Conservation (phyloP, 2,113 vertebrate genomes). For the Philantomba maxwellii region DNA sequence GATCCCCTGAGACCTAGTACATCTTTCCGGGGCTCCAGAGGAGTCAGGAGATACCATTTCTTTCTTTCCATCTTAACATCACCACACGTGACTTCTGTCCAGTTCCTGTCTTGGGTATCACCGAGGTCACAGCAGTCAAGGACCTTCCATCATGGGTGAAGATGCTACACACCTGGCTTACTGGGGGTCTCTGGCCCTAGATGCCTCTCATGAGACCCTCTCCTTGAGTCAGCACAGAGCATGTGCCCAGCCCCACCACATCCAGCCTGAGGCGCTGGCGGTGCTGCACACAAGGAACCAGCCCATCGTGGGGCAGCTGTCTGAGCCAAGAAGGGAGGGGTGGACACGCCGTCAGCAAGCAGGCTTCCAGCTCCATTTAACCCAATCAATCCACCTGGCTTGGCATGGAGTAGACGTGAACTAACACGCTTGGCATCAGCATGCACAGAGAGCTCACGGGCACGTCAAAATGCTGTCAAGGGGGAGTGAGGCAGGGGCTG, state of each 20-base stretch:
- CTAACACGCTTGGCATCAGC: accelerated
- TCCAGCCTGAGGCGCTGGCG: background rate
- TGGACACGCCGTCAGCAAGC: accelerated
- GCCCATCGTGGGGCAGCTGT: background rate
- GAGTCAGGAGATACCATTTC: background rate
- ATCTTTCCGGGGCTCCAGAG: background rate
- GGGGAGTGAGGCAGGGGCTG: background rate
- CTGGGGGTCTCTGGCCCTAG: background rate
- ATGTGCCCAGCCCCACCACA: background rate
- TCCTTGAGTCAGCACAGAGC: background rate
- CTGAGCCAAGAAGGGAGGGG: background rate
- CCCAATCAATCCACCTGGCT: background rate
- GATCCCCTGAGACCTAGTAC: background rate
- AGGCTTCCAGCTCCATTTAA: background rate
- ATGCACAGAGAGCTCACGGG: accelerated
- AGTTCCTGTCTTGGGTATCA: background rate
- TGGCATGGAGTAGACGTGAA: accelerated
- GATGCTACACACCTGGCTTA: background rate
- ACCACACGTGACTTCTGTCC: background rate
- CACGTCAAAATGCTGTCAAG: background rate
- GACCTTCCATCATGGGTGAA: background rate
- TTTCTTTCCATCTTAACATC: background rate
- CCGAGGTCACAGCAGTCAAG: accelerated
- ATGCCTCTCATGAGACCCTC: background rate
- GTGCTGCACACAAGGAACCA: accelerated